These are phyloP conservation scores for Eulacestoma nigropectus DNA, from an alignment of 2,113 vertebrate species.

Conservation along the genomic window DNA sequence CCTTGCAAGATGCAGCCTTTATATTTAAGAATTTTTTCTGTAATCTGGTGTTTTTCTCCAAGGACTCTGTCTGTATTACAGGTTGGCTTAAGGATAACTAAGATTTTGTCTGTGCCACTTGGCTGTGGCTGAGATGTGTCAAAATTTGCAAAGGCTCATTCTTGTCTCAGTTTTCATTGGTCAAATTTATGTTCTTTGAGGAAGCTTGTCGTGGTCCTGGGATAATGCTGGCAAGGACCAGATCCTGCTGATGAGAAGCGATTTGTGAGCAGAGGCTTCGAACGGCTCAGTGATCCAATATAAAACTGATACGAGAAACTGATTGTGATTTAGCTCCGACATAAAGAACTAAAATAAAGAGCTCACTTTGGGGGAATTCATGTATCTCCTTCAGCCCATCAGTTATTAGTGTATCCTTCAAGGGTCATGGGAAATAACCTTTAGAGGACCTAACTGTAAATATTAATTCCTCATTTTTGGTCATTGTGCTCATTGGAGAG, in stretches of 20 bases:
- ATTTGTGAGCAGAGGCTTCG: not conserved
- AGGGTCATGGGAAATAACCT: not conserved
- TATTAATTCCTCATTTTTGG: not conserved
- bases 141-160: not conserved
- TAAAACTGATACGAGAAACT: not conserved
- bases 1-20: not conserved
- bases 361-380: not conserved
- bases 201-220: not conserved
- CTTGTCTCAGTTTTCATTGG: not conserved
- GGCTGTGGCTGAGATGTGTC: not conserved
- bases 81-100: not conserved
- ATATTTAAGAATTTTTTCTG: not conserved
- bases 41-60: not conserved
- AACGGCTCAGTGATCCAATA: not conserved
- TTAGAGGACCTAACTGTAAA: not conserved
- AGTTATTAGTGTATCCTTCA: not conserved
- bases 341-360: not conserved
- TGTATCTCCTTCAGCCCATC: not conserved
- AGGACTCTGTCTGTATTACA: not conserved
- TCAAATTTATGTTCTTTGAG: not conserved
- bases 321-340: slow-evolving; percentile 3
- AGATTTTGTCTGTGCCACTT: not conserved
- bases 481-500: not conserved
- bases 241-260: not conserved
- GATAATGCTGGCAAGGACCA: not conserved